phyloP scores from a whole-genome alignment of 2,113 vertebrate genomes.

The Phyllostomus discolor region DNA sequence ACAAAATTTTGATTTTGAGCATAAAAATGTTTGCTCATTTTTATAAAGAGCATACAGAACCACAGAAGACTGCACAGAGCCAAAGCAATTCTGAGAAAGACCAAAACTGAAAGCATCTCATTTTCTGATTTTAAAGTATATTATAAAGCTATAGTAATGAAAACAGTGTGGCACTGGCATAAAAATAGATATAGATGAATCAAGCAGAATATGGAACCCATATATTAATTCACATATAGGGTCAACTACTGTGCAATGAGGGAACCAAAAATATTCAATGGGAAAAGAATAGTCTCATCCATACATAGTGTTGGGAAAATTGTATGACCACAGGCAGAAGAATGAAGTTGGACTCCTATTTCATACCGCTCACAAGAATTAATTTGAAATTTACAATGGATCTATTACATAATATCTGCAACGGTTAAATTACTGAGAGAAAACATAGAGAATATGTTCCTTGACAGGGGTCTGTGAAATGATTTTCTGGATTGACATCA shows the following conservation, averaged over 20 bases:
- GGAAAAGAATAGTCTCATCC: no score
- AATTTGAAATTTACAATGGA: neutral
- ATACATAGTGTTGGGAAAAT: no score
- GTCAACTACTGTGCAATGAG: no score
- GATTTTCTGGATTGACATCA: neutral
- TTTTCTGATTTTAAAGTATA: neutral
- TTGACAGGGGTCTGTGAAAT: neutral
- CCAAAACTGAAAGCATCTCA: neutral
- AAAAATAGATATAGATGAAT: no score
- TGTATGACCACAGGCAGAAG: neutral
- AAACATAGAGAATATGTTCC: neutral
- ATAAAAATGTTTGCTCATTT: no score
- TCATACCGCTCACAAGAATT: neutral
- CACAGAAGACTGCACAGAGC: neutral
- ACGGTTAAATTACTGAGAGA: neutral
- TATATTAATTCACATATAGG: no score
- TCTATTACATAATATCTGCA: neutral
- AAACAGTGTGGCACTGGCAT: neutral
- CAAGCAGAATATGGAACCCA: no score
- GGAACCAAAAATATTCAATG: no score
- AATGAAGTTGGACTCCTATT: neutral
- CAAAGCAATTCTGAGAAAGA: neutral
- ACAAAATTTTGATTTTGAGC: no score
- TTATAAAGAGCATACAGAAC: neutral
- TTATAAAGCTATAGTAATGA: neutral